Evolutionary conservation across 2,113 vertebrate genomes (phyloP), one percentile per base, ranked within the genome.

Genomic region (Pygoscelis antarcticus): DNA sequence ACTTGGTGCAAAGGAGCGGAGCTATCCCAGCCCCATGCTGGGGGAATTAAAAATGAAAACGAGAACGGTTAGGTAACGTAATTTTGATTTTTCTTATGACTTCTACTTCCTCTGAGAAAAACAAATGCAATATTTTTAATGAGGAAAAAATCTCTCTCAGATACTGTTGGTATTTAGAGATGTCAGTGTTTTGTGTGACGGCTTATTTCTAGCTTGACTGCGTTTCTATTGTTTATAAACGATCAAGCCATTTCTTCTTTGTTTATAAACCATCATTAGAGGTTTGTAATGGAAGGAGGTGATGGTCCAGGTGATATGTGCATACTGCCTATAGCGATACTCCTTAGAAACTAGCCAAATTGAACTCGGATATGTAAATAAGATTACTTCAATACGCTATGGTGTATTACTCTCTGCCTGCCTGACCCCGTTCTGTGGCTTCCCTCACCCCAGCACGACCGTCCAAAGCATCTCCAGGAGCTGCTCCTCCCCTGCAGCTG

Each of bases 41-140:
- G 29, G 52, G 66, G 77, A 96, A 91, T 96, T 96, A 82, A 95
- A 92, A 96, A 87, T 89, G 81, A 94, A 97, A 94, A 94, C 87
- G 78, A 87, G 89, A 71, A 94, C 38, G 36, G 80, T 89, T 83
- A 76, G 62, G 77, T 91, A 91, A 89, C 2, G 7, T n/a, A 68
- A 85, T 76, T 81, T 93, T 91, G 91, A 57, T 91, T 90, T 94
- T 94, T 87, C 81, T 69, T 82, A 57, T 36, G 44, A 57, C 78
- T 94, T 83, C 60, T 82, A 32, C 77, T 96, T 92, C 66, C 69
- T 94, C 65, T 72, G 87, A 92, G 94, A 69, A 96, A 95, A 95
- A 89, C 6, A 87, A 85, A 61, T 52, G 26, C 60, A 72, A 6
- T 65, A 44, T 79, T 97, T 95, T 87, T 89, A 89, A 92, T 89